Evolutionary conservation across 2,797 vertebrate genomes (phyloP).

Genomic region (Masticophis lateralis): DNA sequence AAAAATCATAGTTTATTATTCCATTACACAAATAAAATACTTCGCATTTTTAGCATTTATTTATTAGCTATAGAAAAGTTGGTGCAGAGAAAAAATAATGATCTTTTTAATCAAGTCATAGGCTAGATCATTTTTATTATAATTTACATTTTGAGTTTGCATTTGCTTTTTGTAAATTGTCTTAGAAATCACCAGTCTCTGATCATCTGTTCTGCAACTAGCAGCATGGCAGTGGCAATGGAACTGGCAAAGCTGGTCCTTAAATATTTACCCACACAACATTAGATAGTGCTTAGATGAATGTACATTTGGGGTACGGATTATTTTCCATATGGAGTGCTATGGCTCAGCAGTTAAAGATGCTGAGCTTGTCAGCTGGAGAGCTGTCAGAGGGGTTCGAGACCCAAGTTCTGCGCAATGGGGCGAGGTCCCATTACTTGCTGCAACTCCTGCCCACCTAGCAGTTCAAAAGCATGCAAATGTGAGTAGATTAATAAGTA

Average conservation of each 20-base stretch:
- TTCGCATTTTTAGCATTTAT: background rate
- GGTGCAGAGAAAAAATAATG: no score
- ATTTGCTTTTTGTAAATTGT: background rate
- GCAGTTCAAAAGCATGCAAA: background rate
- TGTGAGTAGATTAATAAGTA: background rate
- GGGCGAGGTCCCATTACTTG: background rate
- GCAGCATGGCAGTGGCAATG: background rate
- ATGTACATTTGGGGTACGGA: background rate
- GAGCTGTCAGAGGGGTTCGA: background rate
- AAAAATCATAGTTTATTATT: background rate
- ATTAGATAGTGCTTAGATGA: background rate
- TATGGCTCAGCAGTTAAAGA: background rate
- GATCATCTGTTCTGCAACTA: background rate
- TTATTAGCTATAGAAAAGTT: background rate
- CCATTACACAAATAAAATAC: background rate
- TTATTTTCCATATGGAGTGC: background rate
- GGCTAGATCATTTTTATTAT: background rate
- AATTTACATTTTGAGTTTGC: background rate
- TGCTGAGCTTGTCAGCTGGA: background rate
- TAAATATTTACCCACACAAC: background rate
- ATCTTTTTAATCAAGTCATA: background rate
- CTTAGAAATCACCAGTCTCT: constrained; percentile 1
- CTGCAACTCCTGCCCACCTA: background rate
- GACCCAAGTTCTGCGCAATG: background rate
- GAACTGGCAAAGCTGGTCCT: background rate